These are phyloP conservation scores for Puffinus mauretanicus DNA, from an alignment of 2,113 vertebrate genomes.

Conservation along the genomic window DNA sequence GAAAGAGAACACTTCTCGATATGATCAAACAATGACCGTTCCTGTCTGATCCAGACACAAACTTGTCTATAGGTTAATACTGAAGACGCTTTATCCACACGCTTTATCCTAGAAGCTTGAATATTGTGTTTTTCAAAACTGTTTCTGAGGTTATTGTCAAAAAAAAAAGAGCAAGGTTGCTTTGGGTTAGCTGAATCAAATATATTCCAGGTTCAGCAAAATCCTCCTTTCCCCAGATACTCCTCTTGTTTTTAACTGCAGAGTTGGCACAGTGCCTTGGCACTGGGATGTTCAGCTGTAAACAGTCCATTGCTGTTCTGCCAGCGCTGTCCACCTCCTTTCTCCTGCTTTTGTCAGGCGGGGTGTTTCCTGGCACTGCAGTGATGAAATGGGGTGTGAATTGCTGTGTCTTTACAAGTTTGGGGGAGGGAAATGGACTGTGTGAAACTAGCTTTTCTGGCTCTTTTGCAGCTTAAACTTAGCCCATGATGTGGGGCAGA, in stretches of 20 bases:
- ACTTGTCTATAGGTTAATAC: not conserved
- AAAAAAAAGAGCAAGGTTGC: not conserved
- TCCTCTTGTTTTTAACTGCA: not conserved
- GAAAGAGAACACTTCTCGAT: not conserved
- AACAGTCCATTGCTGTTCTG: not conserved
- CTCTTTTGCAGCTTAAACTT: not conserved
- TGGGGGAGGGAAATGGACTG: not conserved
- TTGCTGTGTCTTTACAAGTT: not conserved
- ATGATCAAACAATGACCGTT: not conserved
- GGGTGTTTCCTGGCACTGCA: not conserved
- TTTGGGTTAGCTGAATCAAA: not conserved
- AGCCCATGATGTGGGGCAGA: rapidly evolving
- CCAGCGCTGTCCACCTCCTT: not conserved
- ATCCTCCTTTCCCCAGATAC: not conserved
- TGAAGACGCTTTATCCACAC: not conserved
- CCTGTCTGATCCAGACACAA: not conserved
- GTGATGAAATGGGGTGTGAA: not conserved
- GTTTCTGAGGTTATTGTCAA: not conserved
- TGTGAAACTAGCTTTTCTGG: not conserved
- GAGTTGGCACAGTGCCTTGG: not conserved
- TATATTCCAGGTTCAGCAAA: not conserved
- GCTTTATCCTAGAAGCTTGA: not conserved
- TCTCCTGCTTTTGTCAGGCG: not conserved
- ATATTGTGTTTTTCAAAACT: not conserved
- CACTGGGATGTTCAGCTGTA: not conserved